phyloP scores from a whole-genome alignment of 2,797 vertebrate species.

The Telmatherina bonti region DNA sequence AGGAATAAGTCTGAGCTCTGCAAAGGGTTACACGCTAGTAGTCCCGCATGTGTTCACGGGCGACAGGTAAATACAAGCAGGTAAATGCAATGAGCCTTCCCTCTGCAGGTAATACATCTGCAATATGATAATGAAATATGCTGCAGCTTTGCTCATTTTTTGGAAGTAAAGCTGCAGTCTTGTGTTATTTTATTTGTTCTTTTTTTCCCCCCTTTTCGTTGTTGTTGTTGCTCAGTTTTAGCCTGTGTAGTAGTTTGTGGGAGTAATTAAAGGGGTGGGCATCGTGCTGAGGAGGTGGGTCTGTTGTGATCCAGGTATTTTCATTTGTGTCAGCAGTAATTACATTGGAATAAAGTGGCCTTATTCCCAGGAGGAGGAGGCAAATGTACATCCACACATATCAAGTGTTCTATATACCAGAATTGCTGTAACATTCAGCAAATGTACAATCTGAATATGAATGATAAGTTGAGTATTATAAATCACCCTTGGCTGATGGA shows the following conservation, averaged over 20 bases:
- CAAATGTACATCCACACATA: constrained; percentile 20
- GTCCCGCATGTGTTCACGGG: constrained; percentile 71
- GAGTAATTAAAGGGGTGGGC: constrained; percentile 64
- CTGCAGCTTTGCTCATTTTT: constrained; percentile 14
- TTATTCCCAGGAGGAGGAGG: constrained; percentile 44
- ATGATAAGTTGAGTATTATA: constrained; percentile 40
- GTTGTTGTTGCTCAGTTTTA: constrained; percentile 11
- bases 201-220: not conserved
- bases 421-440: constrained; percentile 35
- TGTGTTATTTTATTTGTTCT: not conserved
- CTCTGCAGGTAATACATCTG: constrained; percentile 57
- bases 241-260: constrained; percentile 29
- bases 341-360: constrained; percentile 67
- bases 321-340: constrained; percentile 73
- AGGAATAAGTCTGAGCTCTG: constrained; percentile 69
- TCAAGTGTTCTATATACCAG: constrained; percentile 8
- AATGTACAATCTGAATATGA: constrained; percentile 42
- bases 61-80: constrained; percentile 74
- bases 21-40: constrained; percentile 70
- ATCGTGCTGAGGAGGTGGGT: constrained; percentile 57
- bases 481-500: constrained; percentile 47
- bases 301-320: constrained; percentile 67
- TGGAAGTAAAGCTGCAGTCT: constrained; percentile 22
- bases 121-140: constrained; percentile 72
- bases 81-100: constrained; percentile 60